Conservation (phyloP, 2,113 vertebrate genomes). For the Conger conger region DNA sequence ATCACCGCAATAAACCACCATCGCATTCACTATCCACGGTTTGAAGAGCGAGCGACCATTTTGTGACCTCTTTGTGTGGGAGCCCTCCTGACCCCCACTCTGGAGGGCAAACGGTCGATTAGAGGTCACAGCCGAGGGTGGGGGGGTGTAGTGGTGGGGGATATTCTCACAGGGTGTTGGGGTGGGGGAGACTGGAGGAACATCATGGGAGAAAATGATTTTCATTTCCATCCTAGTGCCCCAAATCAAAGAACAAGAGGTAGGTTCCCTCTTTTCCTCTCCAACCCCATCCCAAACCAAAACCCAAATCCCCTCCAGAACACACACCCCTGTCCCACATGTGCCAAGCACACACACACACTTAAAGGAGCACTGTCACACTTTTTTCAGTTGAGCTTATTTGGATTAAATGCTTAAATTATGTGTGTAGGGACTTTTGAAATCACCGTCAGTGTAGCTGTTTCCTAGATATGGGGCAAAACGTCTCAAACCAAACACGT, state of each 20-base stretch:
- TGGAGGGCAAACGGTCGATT: conserved; percentile 94
- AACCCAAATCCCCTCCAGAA: not conserved
- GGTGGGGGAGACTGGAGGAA: conserved; percentile 31
- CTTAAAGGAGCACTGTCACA: too few relatives aligned
- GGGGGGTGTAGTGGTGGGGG: conserved; percentile 42
- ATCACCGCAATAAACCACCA: conserved; percentile 85
- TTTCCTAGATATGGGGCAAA: too few relatives aligned
- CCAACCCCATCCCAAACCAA: not conserved
- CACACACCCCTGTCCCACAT: conserved; percentile 26
- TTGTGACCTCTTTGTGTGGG: conserved; percentile 87
- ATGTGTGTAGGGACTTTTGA: too few relatives aligned
- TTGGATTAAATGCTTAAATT: too few relatives aligned
- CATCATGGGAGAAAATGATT: conserved; percentile 58
- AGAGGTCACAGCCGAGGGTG: conserved; percentile 75
- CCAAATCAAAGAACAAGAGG: conserved; percentile 63
- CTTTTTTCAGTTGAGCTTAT: too few relatives aligned
- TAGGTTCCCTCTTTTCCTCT: conserved; percentile 13
- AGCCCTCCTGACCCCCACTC: conserved; percentile 82
- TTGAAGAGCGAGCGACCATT: conserved; percentile 80
- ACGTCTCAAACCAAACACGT: too few relatives aligned
- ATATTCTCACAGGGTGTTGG: not conserved
- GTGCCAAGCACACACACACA: conserved; percentile 4
- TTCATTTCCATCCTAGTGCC: conserved; percentile 71
- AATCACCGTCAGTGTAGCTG: too few relatives aligned
- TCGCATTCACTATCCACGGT: conserved; percentile 72